Conservation (phyloP, 2,797 vertebrate genomes). For the Picus viridis region DNA sequence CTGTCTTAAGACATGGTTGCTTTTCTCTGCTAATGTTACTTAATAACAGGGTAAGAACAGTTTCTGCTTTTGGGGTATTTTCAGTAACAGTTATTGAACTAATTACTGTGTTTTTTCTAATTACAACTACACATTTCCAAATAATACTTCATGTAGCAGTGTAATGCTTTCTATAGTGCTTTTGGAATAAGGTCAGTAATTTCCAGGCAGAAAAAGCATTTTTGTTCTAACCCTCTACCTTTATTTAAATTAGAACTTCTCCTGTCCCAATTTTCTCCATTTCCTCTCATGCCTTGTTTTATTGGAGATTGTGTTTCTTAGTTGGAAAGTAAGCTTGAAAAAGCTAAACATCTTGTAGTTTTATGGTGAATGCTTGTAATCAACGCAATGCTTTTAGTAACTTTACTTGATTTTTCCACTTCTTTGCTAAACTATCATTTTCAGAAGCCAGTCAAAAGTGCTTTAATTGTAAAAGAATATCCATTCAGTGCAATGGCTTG, state of each 20-base stretch:
- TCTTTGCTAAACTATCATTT: not conserved
- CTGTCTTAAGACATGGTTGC: not conserved
- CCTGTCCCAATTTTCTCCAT: not conserved
- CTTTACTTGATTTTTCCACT: not conserved
- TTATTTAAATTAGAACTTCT: not conserved
- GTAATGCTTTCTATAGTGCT: not conserved
- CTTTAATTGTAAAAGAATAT: not conserved
- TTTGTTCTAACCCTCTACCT: not conserved
- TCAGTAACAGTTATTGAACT: not conserved
- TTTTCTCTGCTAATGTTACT: not conserved
- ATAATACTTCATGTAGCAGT: not conserved
- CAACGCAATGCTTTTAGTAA: not conserved
- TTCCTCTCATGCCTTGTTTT: not conserved
- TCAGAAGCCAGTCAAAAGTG: not conserved
- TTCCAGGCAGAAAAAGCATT: not conserved
- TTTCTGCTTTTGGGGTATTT: not conserved
- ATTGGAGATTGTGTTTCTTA: not conserved
- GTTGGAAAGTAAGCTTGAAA: not conserved
- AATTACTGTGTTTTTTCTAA: not conserved
- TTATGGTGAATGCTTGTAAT: not conserved
- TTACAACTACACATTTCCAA: not conserved
- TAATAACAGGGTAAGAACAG: not conserved
- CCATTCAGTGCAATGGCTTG: not conserved
- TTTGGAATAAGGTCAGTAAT: not conserved
- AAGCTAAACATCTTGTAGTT: not conserved